Evolutionary conservation across 1,140 invertebrate genomes (phyloP), one percentile per base, ranked within the genome.

Genomic region (Belonocnema kinseyi): DNA sequence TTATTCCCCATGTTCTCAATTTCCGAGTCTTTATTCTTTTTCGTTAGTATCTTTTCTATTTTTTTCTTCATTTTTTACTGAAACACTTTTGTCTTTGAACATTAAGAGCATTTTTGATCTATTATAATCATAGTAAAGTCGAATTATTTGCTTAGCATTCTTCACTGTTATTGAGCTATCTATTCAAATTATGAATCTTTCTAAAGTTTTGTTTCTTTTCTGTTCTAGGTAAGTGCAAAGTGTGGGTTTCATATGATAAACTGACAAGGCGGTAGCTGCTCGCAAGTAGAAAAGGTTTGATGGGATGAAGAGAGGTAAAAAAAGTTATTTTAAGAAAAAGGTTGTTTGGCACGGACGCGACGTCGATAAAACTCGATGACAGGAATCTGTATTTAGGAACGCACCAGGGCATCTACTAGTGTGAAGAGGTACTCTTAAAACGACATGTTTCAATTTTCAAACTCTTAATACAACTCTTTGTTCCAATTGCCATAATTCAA

Each of bases 1-100:
- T 66, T 46, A 66, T 14, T 66, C 40, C 40, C 26, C 61, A 66
- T 66, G 26, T 33, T 66, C 40, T 66, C 61, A 66, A 66, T 66
- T 66, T 46, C 26, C 61, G 61, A 40, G 33, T 66, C 26, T 61
- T 66, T n/a, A 40, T 66, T 33, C 40, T 40, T 66, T 46, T 16
- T n/a, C 21, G 61, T 66, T 66, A 66, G 40, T 40, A 14, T 66
- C 14, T 40, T 66, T 66, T 46, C 10, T 66, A 40, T 16, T 61
- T 21, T 19, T 26, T 17, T 17, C 11, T 19, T 54, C 16, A 66
- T n/a, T 66, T 66, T 66, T 66, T 66, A 8, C 14, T 66, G 8
- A 11, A 46, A 0, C 0, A 11, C 40, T 46, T 46, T 46, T 10
- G 10, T 46, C 7, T 46, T 46, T 46, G 40, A 46, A 46, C 40